Evolutionary conservation across 1,140 invertebrate species (phyloP).

Genomic region (Nasonia vitripennis): DNA sequence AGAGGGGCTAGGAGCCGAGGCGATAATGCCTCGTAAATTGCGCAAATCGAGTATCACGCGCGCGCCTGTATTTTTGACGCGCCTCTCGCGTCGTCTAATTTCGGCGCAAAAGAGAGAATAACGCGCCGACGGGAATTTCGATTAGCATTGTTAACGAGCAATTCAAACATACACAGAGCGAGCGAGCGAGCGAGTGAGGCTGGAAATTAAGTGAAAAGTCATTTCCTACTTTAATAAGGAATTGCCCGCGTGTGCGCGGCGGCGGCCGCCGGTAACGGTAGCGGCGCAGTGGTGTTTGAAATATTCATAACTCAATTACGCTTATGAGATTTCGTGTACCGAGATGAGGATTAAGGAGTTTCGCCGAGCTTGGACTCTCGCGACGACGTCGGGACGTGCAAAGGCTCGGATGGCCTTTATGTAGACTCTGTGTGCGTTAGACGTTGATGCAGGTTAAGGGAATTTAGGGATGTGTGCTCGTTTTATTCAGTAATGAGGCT

Average conservation of each 20-base stretch:
- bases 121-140: neutral
- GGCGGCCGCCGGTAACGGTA: neutral
- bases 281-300: neutral
- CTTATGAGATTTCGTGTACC: conserved; percentile 36
- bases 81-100: neutral
- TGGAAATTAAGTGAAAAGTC: conserved; percentile 43
- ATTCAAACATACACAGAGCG: neutral
- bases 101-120: neutral
- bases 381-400: neutral
- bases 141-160: conserved; percentile 31
- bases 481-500: neutral
- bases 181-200: neutral
- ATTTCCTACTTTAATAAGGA: conserved; percentile 35
- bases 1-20: neutral
- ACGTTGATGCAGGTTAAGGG: neutral
- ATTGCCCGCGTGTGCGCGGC: neutral
- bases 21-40: conserved; percentile 36
- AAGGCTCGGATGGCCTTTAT: neutral
- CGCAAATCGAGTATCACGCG: conserved; percentile 26
- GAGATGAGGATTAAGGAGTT: conserved; percentile 41
- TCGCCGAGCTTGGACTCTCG: neutral
- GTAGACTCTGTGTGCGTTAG: neutral
- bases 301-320: conserved; percentile 49
- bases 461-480: no score
- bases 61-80: neutral